These are phyloP conservation scores for Digitonthophagus gazella DNA, from an alignment of 2,888 invertebrate genomes.

Conservation along the genomic window DNA sequence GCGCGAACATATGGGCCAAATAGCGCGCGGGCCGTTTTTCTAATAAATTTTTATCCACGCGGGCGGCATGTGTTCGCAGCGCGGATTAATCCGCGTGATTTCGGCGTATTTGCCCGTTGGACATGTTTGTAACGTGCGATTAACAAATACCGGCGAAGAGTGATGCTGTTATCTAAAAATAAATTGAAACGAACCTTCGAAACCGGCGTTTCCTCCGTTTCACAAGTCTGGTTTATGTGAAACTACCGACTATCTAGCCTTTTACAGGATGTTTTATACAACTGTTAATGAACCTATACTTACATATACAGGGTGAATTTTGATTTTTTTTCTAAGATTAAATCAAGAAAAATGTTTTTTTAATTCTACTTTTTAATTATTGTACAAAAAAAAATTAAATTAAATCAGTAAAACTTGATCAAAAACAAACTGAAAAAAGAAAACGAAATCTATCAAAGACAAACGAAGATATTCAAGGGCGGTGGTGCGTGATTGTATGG, in stretches of 20 bases:
- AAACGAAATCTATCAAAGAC: slow-evolving; percentile 39
- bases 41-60: slow-evolving; percentile 6
- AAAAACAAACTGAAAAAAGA: slow-evolving; percentile 24
- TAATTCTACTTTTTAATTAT: too few relatives aligned
- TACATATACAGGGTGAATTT: too few relatives aligned
- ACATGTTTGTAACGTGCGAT: slow-evolving; percentile 6
- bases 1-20: slow-evolving; percentile 21
- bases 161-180: slow-evolving; percentile 1
- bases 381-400: too few relatives aligned
- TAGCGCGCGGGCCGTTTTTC: slow-evolving; percentile 1
- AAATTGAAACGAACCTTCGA: neutral
- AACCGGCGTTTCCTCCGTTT: neutral
- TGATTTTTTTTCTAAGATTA: too few relatives aligned
- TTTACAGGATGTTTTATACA: too few relatives aligned
- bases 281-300: too few relatives aligned
- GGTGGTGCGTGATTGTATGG: slow-evolving; percentile 6
- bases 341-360: too few relatives aligned
- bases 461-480: slow-evolving; percentile 35
- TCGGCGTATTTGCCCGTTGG: slow-evolving; percentile 4
- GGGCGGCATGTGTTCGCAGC: neutral
- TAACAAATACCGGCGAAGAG: neutral
- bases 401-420: too few relatives aligned
- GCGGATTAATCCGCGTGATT: slow-evolving; percentile 6
- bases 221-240: neutral
- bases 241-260: too few relatives aligned